Conservation (phyloP, 2,888 invertebrate species). For the Lithophane leautieri region DNA sequence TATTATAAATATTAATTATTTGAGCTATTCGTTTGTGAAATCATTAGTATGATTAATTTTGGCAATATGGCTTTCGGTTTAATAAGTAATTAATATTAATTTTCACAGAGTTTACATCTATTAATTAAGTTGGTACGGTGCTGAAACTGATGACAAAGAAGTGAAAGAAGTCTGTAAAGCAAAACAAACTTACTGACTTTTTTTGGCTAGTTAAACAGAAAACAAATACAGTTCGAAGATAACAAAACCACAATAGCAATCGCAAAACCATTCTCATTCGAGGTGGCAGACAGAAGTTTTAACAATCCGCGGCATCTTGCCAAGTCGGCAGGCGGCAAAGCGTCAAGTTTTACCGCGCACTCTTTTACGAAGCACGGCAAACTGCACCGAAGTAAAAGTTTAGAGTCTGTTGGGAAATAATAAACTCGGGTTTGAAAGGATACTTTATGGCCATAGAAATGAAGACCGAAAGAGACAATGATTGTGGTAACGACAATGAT, state of each 20-base stretch:
- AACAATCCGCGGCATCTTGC: conserved; percentile 28
- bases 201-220: neutral
- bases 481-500: neutral
- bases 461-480: neutral
- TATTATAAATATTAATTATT: conserved; percentile 46
- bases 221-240: neutral
- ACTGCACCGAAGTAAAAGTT: conserved; percentile 22
- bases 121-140: neutral
- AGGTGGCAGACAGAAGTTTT: conserved; percentile 31
- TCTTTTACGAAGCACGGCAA: conserved; percentile 9
- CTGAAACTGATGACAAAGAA: neutral
- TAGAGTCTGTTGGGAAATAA: conserved; percentile 12
- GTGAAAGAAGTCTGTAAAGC: neutral
- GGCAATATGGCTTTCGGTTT: conserved; percentile 9
- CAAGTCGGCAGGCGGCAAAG: conserved; percentile 8
- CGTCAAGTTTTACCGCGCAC: conserved; percentile 16
- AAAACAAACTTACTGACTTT: neutral
- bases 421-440: neutral
- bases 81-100: conserved; percentile 17
- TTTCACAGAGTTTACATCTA: neutral
- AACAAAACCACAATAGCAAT: conserved; percentile 6
- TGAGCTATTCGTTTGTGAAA: conserved; percentile 42
- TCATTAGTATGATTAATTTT: conserved; percentile 38
- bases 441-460: neutral
- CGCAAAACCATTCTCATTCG: conserved; percentile 14